Evolutionary conservation across 2,113 vertebrate genomes (phyloP), one percentile per base, ranked within the genome.

Genomic region (Lagopus leucura): DNA sequence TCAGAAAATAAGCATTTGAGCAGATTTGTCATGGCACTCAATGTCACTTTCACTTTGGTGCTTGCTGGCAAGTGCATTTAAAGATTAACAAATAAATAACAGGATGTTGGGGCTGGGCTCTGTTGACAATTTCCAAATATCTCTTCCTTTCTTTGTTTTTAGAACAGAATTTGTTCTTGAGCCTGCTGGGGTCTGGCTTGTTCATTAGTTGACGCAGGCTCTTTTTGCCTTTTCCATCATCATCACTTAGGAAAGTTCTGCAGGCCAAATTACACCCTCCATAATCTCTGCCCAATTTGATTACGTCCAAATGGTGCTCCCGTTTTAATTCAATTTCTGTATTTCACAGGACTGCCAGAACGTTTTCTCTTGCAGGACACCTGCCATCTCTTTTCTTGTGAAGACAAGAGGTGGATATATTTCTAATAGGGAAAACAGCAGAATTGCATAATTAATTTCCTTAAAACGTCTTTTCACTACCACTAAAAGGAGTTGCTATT

Each of bases 31-130:
- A 50, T 89, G 84, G 71, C 74, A 92, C 30, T 95, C 89, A 65
- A n/a, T 15, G 60, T 92, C 50, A 27, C 64, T 94, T 93, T 85
- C 30, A 58, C 71, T 92, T 90, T 73, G 79, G n/a, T 81, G 67
- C 64, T 92, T 80, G 58, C 42, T 91, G 84, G 94, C 89, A 88
- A 89, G 60, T 71, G 67, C 92, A 89, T 94, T 80, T 92, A 74
- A 96, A 92, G 92, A 94, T 93, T 82, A 95, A 89, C 89, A 93
- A 87, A 95, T 85, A 88, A 84, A 84, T 92, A 94, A 86, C 48
- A 79, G 73, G 81, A 94, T 89, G 42, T 66, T 91, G 34, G 86
- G 86, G 28, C 77, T 94, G 64, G 50, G 32, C 84, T 80, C 63
- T 34, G 60, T 20, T 82, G 82, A 73, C 91, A 82, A 74, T 89